These are phyloP conservation scores for Brachyistius frenatus DNA, from an alignment of 2,113 vertebrate species.

Conservation along the genomic window DNA sequence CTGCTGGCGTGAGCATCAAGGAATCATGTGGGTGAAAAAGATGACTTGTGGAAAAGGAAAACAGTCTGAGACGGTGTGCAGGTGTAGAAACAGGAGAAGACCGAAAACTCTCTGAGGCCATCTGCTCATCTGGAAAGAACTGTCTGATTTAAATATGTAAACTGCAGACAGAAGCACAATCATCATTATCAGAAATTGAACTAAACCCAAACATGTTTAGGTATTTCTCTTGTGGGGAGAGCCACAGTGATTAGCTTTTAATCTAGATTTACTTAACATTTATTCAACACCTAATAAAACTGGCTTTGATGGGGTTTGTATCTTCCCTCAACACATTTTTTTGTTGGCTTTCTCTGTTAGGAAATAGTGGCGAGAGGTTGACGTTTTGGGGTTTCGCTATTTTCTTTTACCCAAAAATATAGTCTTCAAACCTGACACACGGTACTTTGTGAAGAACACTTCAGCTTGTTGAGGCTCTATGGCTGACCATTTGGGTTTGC, in stretches of 20 bases:
- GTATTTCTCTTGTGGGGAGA: background rate
- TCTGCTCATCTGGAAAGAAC: slow-evolving; percentile 15
- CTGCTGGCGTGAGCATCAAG: slow-evolving; percentile 21
- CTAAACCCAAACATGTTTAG: background rate
- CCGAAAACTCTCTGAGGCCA: slow-evolving; percentile 16
- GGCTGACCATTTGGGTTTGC: too few species aligned
- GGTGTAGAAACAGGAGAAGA: slow-evolving; percentile 28
- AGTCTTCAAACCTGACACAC: too few species aligned
- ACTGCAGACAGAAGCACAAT: slow-evolving; percentile 37
- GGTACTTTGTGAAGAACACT: too few species aligned
- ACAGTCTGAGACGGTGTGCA: slow-evolving; percentile 30
- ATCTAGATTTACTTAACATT: background rate
- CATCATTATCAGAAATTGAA: background rate
- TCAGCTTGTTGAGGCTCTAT: too few species aligned
- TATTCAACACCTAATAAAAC: too few species aligned
- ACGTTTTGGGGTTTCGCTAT: too few species aligned
- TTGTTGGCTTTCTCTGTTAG: too few species aligned
- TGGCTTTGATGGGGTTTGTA: too few species aligned
- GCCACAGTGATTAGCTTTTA: background rate
- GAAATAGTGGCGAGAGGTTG: too few species aligned
- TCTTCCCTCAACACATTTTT: too few species aligned
- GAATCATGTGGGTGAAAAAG: slow-evolving; percentile 19
- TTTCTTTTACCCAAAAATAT: too few species aligned
- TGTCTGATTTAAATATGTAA: slow-evolving; percentile 14
- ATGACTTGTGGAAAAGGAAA: slow-evolving; percentile 24